Percentiles rank a stretch among this genome's conserved stretches.
Conservation (phyloP, 2,113 vertebrate genomes). For the Odontophorus gujanensis region DNA sequence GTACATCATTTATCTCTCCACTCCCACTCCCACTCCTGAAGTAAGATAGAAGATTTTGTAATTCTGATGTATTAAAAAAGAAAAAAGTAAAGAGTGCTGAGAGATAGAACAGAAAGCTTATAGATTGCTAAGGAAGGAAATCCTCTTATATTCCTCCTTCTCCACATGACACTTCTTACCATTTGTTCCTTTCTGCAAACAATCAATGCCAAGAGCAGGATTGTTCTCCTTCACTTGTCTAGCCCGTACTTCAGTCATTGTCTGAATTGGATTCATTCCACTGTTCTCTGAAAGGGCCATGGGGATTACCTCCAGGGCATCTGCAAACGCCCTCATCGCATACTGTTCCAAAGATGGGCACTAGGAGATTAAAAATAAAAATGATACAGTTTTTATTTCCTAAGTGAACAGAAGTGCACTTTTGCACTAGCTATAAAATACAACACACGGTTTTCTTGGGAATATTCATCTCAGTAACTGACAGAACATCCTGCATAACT, state of each 20-base stretch:
- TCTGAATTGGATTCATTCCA: conserved; percentile 95
- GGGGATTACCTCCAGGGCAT: conserved; percentile 94
- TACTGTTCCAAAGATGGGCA: conserved; percentile 97
- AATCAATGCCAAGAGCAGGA: conserved; percentile 92
- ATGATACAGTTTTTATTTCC: neutral
- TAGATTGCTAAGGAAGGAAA: neutral
- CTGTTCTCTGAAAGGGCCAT: conserved; percentile 96
- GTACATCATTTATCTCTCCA: neutral
- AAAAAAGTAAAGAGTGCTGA: neutral
- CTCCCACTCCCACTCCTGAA: neutral
- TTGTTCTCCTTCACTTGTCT: conserved; percentile 92
- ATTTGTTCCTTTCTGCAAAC: conserved; percentile 90
- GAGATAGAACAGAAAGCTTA: fast-evolving
- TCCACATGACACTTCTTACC: conserved; percentile 73
- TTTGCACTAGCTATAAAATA: neutral
- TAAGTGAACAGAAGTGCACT: neutral
- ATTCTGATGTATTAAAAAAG: neutral
- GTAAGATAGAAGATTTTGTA: neutral
- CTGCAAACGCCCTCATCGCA: conserved; percentile 96
- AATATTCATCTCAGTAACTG: neutral
- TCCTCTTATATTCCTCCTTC: neutral
- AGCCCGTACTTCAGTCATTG: conserved; percentile 93
- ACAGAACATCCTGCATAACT: neutral
- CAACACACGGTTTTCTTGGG: neutral
- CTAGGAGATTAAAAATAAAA: conserved; percentile 64